These are phyloP conservation scores for Phyllostomus discolor DNA, from an alignment of 2,113 vertebrate genomes.

Conservation along the genomic window DNA sequence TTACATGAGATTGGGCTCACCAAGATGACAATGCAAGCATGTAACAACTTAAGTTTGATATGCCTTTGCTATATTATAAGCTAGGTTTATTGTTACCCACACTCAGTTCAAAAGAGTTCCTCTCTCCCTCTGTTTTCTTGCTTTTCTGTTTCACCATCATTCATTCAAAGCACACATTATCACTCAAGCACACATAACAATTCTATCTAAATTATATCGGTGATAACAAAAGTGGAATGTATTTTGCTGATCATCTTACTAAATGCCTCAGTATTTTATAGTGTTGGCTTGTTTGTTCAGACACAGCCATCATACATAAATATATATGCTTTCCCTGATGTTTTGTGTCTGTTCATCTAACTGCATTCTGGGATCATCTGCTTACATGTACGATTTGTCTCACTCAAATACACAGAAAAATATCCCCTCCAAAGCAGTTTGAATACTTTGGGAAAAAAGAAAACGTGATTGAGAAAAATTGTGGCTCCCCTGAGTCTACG, in stretches of 20 bases:
- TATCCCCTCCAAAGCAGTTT: neutral
- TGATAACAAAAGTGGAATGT: neutral
- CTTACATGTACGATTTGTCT: constrained; percentile 41
- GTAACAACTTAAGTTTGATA: neutral
- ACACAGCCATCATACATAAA: neutral
- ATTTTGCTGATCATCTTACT: constrained; percentile 9
- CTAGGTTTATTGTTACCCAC: neutral
- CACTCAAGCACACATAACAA: neutral
- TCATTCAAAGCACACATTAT: neutral
- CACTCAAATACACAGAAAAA: constrained; percentile 6
- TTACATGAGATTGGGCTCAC: neutral
- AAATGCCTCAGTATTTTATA: neutral
- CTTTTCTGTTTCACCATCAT: neutral
- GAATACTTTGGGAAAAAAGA: constrained; percentile 41
- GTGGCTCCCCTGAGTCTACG: constrained; percentile 28
- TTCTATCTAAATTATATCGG: neutral
- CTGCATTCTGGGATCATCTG: neutral
- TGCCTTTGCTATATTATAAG: neutral
- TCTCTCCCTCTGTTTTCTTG: neutral
- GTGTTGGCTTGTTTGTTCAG: neutral
- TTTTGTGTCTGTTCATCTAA: constrained; percentile 13
- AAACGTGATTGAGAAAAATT: constrained; percentile 58
- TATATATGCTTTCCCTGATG: neutral
- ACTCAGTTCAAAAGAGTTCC: neutral
- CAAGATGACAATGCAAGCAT: neutral